Evolutionary conservation across 2,113 vertebrate species (phyloP).

Genomic region (Strix aluco): DNA sequence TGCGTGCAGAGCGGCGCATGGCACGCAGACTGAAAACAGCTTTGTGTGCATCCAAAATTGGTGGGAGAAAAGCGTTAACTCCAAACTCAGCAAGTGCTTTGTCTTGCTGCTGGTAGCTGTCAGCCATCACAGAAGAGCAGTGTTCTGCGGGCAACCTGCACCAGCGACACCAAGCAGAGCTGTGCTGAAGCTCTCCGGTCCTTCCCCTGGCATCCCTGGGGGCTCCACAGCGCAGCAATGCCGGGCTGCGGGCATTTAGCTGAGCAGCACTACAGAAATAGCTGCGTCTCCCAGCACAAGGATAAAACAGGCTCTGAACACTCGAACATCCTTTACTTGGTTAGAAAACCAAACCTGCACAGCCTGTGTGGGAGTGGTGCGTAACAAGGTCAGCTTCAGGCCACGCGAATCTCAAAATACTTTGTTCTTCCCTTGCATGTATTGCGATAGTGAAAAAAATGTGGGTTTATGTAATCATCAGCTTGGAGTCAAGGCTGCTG

Average conservation of each 20-base stretch:
- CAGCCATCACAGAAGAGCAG: rapidly evolving
- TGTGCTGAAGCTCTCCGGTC: background rate
- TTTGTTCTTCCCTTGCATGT: background rate
- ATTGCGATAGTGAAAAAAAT: background rate
- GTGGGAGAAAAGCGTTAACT: background rate
- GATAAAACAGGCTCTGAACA: background rate
- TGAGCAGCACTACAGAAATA: background rate
- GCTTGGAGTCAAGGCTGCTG: background rate
- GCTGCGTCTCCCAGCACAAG: background rate
- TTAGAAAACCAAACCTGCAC: background rate
- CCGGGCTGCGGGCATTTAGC: background rate
- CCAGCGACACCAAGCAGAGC: background rate
- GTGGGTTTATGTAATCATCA: background rate
- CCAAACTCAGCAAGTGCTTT: background rate
- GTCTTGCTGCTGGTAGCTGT: background rate
- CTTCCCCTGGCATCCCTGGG: background rate
- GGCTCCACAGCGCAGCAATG: rapidly evolving
- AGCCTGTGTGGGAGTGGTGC: background rate
- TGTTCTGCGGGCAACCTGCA: background rate
- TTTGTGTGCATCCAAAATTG: background rate
- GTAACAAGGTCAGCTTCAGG: background rate
- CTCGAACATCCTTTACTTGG: background rate
- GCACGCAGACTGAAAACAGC: background rate
- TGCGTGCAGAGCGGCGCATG: background rate
- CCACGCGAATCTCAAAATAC: background rate